Conservation (phyloP, 2,888 invertebrate genomes). For the Drosophila neotestacea region DNA sequence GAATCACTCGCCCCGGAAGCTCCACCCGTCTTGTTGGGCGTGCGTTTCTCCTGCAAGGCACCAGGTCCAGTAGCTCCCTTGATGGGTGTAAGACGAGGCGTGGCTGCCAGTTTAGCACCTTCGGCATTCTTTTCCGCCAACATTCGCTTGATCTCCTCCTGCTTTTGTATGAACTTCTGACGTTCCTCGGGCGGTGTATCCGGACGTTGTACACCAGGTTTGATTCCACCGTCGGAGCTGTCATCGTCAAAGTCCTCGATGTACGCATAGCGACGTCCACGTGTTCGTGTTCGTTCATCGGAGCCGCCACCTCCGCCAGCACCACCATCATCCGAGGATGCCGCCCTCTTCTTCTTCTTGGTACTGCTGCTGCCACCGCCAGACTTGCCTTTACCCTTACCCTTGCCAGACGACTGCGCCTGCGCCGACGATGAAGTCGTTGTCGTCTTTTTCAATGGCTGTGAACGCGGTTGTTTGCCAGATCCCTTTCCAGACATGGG, state of each 20-base stretch:
- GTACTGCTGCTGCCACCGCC: slow-evolving; percentile 32
- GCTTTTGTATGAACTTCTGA: slow-evolving; percentile 84
- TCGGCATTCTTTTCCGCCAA: slow-evolving; percentile 85
- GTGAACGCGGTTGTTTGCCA: slow-evolving; percentile 82
- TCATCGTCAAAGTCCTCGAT: slow-evolving; percentile 85
- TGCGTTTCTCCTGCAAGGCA: slow-evolving; percentile 66
- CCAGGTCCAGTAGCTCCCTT: slow-evolving; percentile 59
- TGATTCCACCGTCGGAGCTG: slow-evolving; percentile 85
- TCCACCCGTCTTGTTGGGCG: slow-evolving; percentile 71
- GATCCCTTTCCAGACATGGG: slow-evolving; percentile 78
- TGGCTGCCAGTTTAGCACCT: slow-evolving; percentile 83
- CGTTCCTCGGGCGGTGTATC: slow-evolving; percentile 85
- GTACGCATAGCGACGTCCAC: slow-evolving; percentile 85
- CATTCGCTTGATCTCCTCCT: slow-evolving; percentile 85
- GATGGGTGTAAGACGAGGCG: slow-evolving; percentile 82
- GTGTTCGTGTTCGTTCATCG: slow-evolving; percentile 85
- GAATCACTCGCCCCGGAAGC: slow-evolving; percentile 70
- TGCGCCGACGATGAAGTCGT: slow-evolving; percentile 36
- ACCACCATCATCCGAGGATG: slow-evolving; percentile 87
- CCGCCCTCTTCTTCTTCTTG: slow-evolving; percentile 73
- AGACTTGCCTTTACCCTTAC: slow-evolving; percentile 63
- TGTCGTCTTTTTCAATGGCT: slow-evolving; percentile 70
- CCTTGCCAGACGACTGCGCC: slow-evolving; percentile 57
- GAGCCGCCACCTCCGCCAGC: slow-evolving; percentile 88
- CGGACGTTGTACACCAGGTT: slow-evolving; percentile 85